Base-by-base conservation (phyloP, 2,113 vertebrate species). In the Bubo scandiacus region DNA sequence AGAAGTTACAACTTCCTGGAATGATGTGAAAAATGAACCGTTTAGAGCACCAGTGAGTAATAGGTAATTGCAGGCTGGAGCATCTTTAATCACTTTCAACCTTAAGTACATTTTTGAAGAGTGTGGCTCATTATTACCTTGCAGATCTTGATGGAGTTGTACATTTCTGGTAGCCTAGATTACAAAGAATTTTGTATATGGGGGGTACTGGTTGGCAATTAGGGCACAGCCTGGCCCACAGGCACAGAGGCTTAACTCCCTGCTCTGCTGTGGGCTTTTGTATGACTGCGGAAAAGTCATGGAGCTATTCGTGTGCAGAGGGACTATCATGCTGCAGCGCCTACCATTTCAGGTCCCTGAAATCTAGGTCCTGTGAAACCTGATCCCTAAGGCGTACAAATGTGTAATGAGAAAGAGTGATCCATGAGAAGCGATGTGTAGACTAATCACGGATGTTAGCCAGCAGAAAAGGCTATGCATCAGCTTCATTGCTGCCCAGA, bases 31-130 rank as follows among this genome's bases (percentile, higher is more conserved):
- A 96, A 97, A 94, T 10, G 14, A 96, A 87, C 36, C 2, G 0
- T 97, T 94, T 95, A 90, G 81, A 92, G 91, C 86, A 81, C 36
- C n/a, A 66, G 81, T 89, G 88, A 89, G 49, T 90, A 95, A 92
- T 4, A 92, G 92, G 94, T 96, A 97, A 91, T 96, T 95, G 95
- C 77, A 95, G 62, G 65, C 88, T 91, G 77, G 54, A 95, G 83
- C 61, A 90, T 95, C 94, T 96, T 94, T 96, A 95, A 97, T 96
- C 86, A 95, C 70, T 91, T 95, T 89, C 88, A 94, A 55, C 42
- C 70, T 95, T 92, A 97, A 95, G 92, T 81, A 87, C 92, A 70
- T 54, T 95, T 97, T 79, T 94, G 73, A 85, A 95, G 86, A 94
- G 70, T 1, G 1, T 47, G 29, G 66, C 78, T 97, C 73, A 55